phyloP scores from a whole-genome alignment of 2,888 invertebrate genomes.

The Eristalinus aeneus region DNA sequence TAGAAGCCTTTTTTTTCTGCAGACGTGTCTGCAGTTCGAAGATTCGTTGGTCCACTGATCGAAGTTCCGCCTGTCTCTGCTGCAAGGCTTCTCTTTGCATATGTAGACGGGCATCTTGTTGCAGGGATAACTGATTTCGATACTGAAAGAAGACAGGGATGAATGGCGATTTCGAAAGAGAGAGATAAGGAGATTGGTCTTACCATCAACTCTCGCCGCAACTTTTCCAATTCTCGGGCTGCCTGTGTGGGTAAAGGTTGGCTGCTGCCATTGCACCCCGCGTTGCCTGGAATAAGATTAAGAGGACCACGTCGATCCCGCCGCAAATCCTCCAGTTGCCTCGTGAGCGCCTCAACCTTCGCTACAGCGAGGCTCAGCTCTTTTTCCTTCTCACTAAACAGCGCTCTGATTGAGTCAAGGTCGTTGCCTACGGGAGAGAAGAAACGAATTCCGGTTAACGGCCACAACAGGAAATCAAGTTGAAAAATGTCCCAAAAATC shows the following conservation, averaged over 20 bases:
- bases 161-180: neutral
- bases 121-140: slow-evolving; percentile 97
- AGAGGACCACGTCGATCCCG: slow-evolving; percentile 85
- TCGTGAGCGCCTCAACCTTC: slow-evolving; percentile 97
- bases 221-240: slow-evolving; percentile 94
- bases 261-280: slow-evolving; percentile 74
- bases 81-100: slow-evolving; percentile 94
- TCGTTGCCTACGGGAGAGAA: slow-evolving; percentile 87
- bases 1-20: slow-evolving; percentile 92
- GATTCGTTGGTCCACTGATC: slow-evolving; percentile 95
- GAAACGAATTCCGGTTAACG: neutral
- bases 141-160: slow-evolving; percentile 85
- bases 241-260: slow-evolving; percentile 86
- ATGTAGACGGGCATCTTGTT: slow-evolving; percentile 94
- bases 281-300: slow-evolving; percentile 76
- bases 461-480: slow-evolving; percentile 7
- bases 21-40: slow-evolving; percentile 95
- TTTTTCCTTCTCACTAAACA: slow-evolving; percentile 99
- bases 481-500: slow-evolving; percentile 20
- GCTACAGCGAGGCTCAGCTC: slow-evolving; percentile 98
- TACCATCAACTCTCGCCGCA: slow-evolving; percentile 95
- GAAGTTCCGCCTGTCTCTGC: slow-evolving; percentile 94
- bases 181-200: slow-evolving; percentile 76
- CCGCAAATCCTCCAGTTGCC: slow-evolving; percentile 95
- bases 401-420: slow-evolving; percentile 96